Evolutionary conservation across 2,797 vertebrate species (phyloP).

Genomic region (Glossophaga mutica): DNA sequence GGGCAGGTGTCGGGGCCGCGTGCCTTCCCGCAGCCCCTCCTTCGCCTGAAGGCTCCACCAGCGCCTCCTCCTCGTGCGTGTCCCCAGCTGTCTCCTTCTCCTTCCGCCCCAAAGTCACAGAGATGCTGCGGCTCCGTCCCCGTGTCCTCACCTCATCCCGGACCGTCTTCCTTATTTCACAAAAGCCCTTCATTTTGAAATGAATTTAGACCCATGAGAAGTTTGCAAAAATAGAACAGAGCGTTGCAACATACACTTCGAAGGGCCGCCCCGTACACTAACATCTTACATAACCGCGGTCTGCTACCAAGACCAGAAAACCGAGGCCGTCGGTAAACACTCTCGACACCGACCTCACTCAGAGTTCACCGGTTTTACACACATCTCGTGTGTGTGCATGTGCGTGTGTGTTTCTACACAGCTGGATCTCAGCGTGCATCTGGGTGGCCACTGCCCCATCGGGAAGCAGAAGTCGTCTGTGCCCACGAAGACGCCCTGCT

Average conservation of each 20-base stretch:
- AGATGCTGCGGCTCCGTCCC: neutral
- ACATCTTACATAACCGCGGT: neutral
- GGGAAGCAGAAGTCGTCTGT: neutral
- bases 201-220: neutral
- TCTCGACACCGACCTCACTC: neutral
- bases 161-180: neutral
- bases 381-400: neutral
- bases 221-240: neutral
- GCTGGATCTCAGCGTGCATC: neutral
- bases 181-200: neutral
- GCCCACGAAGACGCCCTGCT: neutral
- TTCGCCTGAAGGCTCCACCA: neutral
- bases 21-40: too few relatives aligned
- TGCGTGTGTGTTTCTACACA: neutral
- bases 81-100: neutral
- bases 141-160: neutral
- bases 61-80: neutral
- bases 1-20: too few relatives aligned
- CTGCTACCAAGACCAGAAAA: neutral
- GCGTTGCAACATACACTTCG: neutral
- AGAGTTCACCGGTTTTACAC: neutral
- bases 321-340: neutral
- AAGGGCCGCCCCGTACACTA: neutral
- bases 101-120: neutral
- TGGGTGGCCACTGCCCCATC: neutral